Evolutionary conservation across 2,113 vertebrate species (phyloP).

Genomic region (Eonycteris spelaea): DNA sequence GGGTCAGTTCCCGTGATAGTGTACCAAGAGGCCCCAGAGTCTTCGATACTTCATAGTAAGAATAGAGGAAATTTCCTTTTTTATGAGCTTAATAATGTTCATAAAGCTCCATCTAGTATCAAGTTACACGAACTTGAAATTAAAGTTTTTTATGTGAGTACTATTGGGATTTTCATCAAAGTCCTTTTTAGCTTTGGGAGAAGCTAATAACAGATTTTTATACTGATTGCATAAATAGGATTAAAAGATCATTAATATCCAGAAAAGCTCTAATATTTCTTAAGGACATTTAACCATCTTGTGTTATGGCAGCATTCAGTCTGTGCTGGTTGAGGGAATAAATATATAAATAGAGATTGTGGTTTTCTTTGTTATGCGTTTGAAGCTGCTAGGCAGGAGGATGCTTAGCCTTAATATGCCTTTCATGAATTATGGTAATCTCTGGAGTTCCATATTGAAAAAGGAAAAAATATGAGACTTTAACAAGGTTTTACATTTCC

Average conservation of each 20-base stretch:
- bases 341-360: background rate
- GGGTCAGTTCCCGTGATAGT: background rate
- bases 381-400: background rate
- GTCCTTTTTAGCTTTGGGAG: constrained; percentile 34
- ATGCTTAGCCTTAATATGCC: background rate
- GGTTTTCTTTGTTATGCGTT: constrained; percentile 10
- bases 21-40: background rate
- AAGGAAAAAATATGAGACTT: background rate
- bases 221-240: background rate
- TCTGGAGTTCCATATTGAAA: background rate
- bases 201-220: constrained; percentile 21
- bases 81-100: background rate
- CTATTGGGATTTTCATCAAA: background rate
- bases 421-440: background rate
- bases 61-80: constrained; percentile 25
- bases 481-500: background rate
- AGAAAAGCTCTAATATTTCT: background rate
- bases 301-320: background rate
- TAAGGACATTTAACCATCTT: background rate
- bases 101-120: constrained; percentile 11
- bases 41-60: background rate
- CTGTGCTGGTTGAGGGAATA: background rate
- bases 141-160: constrained; percentile 4
- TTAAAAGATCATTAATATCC: constrained; percentile 4
- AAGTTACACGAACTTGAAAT: constrained; percentile 15